These are phyloP conservation scores for Lepilemur septentrionalis DNA, from an alignment of 2,797 vertebrate species.

Conservation along the genomic window DNA sequence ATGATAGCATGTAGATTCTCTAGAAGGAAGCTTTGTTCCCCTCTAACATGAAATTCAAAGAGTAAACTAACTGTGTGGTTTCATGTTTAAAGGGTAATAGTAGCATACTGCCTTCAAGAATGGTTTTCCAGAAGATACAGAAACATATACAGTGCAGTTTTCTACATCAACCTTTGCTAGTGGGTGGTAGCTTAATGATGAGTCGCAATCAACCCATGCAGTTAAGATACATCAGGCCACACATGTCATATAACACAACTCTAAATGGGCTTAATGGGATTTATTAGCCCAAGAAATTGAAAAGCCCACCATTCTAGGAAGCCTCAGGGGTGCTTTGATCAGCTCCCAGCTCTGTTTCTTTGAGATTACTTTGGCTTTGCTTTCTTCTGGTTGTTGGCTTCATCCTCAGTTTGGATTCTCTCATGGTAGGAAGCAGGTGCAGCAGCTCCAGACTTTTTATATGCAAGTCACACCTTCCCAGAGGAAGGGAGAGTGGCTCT, in stretches of 20 bases:
- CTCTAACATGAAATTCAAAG: background rate
- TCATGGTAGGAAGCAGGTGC: background rate
- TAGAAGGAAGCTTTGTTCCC: background rate
- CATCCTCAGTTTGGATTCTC: background rate
- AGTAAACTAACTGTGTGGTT: background rate
- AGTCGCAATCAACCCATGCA: background rate
- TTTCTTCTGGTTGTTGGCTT: background rate
- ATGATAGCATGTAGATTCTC: background rate
- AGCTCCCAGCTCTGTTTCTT: background rate
- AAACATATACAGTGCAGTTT: background rate
- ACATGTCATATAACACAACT: background rate
- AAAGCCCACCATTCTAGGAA: background rate
- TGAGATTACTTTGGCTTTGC: background rate
- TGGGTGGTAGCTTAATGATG: background rate
- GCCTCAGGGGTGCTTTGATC: background rate
- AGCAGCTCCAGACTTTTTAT: background rate
- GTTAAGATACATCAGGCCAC: background rate
- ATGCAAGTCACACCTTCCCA: background rate
- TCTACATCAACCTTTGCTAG: background rate
- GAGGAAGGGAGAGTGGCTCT: background rate
- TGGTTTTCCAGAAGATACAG: background rate
- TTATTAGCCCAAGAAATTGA: background rate
- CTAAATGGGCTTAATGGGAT: background rate
- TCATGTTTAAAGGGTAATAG: background rate
- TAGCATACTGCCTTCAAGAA: background rate